These are phyloP conservation scores for Pygmarrhopalites habei DNA, from an alignment of 1,140 invertebrate species.

Conservation along the genomic window DNA sequence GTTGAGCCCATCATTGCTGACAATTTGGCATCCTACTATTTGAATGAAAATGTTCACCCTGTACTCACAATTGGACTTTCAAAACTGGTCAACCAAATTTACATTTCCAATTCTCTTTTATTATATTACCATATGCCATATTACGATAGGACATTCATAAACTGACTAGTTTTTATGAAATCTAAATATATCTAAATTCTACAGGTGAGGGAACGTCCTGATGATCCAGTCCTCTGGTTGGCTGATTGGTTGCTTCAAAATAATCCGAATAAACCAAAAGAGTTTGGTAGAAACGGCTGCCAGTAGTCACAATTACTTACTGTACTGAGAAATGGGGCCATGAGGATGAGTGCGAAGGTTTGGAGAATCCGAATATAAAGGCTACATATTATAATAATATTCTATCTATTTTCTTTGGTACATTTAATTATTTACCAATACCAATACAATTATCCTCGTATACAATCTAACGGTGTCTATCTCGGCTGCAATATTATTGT, in stretches of 20 bases:
- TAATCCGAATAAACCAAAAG: constrained; percentile 65
- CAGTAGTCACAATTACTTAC: too few species aligned
- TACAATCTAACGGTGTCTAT: too few species aligned
- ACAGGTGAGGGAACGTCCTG: constrained; percentile 61
- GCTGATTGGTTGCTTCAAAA: constrained; percentile 66
- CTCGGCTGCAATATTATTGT: too few species aligned
- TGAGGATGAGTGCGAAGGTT: too few species aligned
- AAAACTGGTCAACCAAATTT: constrained; percentile 52
- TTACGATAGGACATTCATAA: not conserved
- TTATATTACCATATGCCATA: not conserved
- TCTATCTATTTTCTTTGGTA: too few species aligned
- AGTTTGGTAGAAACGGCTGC: constrained; percentile 3
- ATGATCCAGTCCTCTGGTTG: constrained; percentile 67
- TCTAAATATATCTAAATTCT: too few species aligned
- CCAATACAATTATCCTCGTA: too few species aligned
- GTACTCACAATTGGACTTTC: constrained; percentile 60
- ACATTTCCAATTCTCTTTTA: too few species aligned
- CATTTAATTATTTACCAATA: too few species aligned
- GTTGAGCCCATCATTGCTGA: constrained; percentile 53
- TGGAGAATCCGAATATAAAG: too few species aligned
- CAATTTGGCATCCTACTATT: constrained; percentile 56
- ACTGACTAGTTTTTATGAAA: constrained; percentile 43
- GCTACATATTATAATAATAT: too few species aligned
- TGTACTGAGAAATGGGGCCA: too few species aligned
- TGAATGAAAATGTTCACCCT: constrained; percentile 57